Evolutionary conservation across 1,140 invertebrate species (phyloP).

Genomic region (Drosophila sp.): DNA sequence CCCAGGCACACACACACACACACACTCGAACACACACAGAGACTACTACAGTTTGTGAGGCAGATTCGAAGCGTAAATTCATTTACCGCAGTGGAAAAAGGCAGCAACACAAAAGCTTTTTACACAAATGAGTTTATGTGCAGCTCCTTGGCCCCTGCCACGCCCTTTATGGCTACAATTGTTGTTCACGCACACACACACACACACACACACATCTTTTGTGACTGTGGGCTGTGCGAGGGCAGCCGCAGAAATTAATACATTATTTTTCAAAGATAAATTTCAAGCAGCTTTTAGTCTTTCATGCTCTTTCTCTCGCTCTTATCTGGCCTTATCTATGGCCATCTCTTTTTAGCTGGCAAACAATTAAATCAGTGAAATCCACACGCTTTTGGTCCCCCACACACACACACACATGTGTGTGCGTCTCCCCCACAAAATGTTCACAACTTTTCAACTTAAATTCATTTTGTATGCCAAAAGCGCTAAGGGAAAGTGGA

Average conservation of each 20-base stretch:
- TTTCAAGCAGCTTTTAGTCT: conserved; percentile 57
- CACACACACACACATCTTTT: background rate
- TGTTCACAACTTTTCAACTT: conserved; percentile 83
- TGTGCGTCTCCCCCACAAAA: conserved; percentile 52
- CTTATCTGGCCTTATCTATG: conserved; percentile 2
- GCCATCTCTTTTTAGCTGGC: conserved; percentile 34
- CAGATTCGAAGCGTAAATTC: conserved; percentile 71
- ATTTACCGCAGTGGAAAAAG: conserved; percentile 60
- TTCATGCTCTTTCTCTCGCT: conserved; percentile 2
- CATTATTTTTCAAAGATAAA: conserved; percentile 83
- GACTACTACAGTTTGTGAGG: background rate
- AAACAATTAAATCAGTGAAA: conserved; percentile 83
- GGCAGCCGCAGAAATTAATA: conserved; percentile 78
- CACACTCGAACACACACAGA: conserved; percentile 8
- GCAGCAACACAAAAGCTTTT: conserved; percentile 67
- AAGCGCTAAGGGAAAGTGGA: conserved; percentile 46
- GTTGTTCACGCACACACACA: background rate
- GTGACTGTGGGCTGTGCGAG: conserved; percentile 13
- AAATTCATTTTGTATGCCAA: conserved; percentile 77
- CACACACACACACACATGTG: background rate
- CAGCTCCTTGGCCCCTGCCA: conserved; percentile 9
- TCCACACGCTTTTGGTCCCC: conserved; percentile 63
- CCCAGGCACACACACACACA: conserved; percentile 33
- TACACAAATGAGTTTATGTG: conserved; percentile 81
- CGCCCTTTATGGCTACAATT: background rate